phyloP scores from a whole-genome alignment of 2,113 vertebrate genomes.

The Chunga burmeisteri region DNA sequence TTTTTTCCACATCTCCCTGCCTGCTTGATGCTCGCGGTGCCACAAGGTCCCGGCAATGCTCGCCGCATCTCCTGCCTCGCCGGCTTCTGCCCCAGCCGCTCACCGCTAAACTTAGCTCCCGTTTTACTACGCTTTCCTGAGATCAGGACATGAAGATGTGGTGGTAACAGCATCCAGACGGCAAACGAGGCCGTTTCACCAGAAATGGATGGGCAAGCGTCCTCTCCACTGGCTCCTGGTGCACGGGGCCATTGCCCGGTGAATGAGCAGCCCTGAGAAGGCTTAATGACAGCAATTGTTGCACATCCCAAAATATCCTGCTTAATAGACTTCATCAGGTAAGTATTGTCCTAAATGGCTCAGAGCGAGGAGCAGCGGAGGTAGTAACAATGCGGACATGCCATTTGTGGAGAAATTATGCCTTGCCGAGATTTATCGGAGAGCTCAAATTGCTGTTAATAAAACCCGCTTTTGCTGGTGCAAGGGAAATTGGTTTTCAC shows the following conservation, averaged over 20 bases:
- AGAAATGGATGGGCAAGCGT: background rate
- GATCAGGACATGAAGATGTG: fast-evolving
- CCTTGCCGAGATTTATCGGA: background rate
- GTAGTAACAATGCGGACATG: background rate
- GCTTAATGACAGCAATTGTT: background rate
- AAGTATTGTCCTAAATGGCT: slow-evolving; percentile 26
- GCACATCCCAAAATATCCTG: slow-evolving; percentile 2
- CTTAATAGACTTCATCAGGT: slow-evolving; percentile 11
- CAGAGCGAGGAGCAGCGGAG: background rate
- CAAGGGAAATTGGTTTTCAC: slow-evolving; percentile 47
- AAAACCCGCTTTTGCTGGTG: slow-evolving; percentile 23
- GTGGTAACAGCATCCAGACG: background rate
- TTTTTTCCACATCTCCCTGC: background rate
- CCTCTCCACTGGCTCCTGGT: background rate
- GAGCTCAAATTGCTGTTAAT: slow-evolving; percentile 56
- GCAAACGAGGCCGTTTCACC: fast-evolving
- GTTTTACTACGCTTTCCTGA: background rate
- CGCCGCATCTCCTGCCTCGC: fast-evolving
- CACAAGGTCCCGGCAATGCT: fast-evolving
- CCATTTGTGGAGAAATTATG: slow-evolving; percentile 35
- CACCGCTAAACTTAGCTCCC: background rate
- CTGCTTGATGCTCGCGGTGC: background rate
- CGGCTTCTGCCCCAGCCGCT: background rate
- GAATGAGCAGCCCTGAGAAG: background rate
- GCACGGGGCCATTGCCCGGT: background rate